A percentile compares a stretch with the other conserved stretches of the same genome.
Evolutionary conservation across 1,140 invertebrate species (phyloP).

Genomic region (Copidosoma floridanum): DNA sequence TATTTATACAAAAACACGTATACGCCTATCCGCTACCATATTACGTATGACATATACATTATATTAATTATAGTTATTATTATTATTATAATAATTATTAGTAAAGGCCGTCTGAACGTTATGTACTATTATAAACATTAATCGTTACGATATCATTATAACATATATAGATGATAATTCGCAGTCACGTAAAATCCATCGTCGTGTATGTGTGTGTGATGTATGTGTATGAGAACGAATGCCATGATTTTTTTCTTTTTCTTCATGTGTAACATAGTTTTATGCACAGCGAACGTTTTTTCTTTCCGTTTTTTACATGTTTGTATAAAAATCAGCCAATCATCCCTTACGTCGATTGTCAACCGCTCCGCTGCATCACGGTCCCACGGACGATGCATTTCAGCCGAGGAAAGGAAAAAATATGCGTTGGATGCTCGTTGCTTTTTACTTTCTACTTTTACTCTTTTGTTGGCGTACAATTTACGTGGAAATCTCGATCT

Average conservation of each 20-base stretch:
- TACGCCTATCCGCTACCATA: constrained; percentile 5
- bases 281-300: too few species aligned
- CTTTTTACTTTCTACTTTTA: too few species aligned
- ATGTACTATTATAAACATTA: too few species aligned
- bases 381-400: constrained; percentile 11
- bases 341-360: constrained; percentile 31
- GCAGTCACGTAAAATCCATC: not conserved
- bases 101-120: too few species aligned
- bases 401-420: constrained; percentile 2
- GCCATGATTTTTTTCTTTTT: constrained; percentile 6
- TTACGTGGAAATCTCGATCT: not conserved
- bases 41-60: too few species aligned
- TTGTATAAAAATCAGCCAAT: too few species aligned
- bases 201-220: not conserved
- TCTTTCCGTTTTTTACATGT: too few species aligned
- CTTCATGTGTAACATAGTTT: too few species aligned
- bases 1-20: too few species aligned
- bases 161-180: not conserved
- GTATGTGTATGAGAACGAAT: not conserved
- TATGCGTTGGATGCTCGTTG: not conserved
- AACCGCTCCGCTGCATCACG: constrained; percentile 18
- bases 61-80: too few species aligned
- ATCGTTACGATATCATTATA: too few species aligned
- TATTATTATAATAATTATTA: constrained; percentile 14
- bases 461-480: too few species aligned